Evolutionary conservation across 2,113 vertebrate species (phyloP).

Genomic region (Peromyscus leucopus): DNA sequence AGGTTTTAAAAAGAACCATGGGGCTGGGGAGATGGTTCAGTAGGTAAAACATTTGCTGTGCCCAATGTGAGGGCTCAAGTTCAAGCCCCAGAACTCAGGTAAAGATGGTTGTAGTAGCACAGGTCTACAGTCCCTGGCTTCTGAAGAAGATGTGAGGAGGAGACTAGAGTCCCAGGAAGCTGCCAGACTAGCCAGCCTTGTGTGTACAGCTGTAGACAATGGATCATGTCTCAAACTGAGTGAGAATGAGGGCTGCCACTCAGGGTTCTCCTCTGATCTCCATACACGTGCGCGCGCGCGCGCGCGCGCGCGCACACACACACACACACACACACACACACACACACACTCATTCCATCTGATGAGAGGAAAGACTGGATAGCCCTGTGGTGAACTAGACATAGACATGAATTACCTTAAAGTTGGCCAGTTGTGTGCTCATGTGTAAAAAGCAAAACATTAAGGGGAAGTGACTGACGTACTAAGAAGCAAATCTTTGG

Average conservation of each 20-base stretch:
- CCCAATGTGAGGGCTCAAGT: background rate
- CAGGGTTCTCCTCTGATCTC: background rate
- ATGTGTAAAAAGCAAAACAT: slow-evolving; percentile 36
- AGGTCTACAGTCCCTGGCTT: background rate
- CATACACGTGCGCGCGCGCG: rapidly evolving
- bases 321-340: background rate
- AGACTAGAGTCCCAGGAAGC: background rate
- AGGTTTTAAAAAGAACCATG: background rate
- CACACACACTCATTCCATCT: background rate
- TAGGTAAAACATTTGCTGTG: background rate
- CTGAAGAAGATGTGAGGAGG: background rate
- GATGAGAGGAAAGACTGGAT: slow-evolving; percentile 14
- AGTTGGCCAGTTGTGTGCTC: background rate
- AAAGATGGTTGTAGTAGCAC: background rate
- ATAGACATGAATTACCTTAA: background rate
- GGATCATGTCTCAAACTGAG: background rate
- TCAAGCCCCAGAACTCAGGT: background rate
- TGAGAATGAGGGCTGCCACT: background rate
- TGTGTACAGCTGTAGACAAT: background rate
- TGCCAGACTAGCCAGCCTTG: background rate
- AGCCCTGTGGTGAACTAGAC: background rate
- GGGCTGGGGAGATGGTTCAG: background rate
- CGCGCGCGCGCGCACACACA: rapidly evolving
- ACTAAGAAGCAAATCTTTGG: background rate
- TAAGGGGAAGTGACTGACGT: background rate